Percentiles rank a stretch among this genome's conserved stretches.
Conservation (phyloP, 2,113 vertebrate species). For the Thamnophis sirtalis region DNA sequence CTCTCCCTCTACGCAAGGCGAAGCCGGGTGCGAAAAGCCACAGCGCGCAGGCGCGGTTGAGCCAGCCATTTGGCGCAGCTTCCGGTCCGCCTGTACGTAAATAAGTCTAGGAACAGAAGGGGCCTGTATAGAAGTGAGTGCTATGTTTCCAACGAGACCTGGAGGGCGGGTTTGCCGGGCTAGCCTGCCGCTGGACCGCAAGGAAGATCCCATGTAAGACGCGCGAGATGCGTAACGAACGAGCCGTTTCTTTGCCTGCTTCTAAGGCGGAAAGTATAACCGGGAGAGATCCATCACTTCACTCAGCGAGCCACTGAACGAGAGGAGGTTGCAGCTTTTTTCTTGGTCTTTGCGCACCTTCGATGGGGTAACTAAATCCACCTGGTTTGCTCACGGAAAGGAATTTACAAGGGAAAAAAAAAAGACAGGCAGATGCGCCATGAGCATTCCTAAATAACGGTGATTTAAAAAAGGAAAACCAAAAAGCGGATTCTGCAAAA, state of each 20-base stretch:
- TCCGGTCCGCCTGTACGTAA: background rate
- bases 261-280: background rate
- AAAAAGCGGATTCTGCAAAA: background rate
- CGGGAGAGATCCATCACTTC: background rate
- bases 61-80: slow-evolving; percentile 1
- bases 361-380: background rate
- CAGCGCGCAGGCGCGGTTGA: slow-evolving; percentile 1
- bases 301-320: background rate
- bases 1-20: slow-evolving; percentile 25
- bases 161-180: background rate
- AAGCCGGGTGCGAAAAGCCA: slow-evolving; percentile 7
- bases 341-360: background rate
- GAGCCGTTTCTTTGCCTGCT: background rate
- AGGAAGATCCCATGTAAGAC: background rate
- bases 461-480: background rate
- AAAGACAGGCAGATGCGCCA: background rate
- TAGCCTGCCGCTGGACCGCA: background rate
- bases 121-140: too few relatives aligned
- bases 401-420: background rate
- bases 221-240: background rate
- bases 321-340: background rate
- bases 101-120: background rate
- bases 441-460: background rate
- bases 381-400: background rate
- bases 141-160: background rate